Conservation (phyloP, 2,888 invertebrate genomes). For the Cephus runcator region DNA sequence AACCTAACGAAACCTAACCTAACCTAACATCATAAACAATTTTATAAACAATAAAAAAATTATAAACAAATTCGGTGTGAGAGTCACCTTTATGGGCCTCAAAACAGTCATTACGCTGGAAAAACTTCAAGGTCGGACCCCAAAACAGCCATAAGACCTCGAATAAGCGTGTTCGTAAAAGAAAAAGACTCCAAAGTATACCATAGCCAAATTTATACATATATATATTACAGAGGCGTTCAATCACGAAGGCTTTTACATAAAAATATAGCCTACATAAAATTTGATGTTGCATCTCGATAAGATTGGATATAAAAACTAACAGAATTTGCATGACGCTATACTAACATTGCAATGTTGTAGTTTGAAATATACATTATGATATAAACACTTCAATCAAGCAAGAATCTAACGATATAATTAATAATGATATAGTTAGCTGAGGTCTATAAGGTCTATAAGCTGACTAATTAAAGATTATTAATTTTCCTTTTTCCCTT, state of each 20-base stretch:
- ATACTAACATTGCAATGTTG: background rate
- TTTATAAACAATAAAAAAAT: no score
- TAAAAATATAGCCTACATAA: background rate
- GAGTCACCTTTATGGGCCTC: no score
- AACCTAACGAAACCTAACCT: no score
- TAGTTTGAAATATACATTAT: background rate
- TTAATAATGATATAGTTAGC: background rate
- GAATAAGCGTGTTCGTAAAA: no score
- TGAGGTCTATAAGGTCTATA: background rate
- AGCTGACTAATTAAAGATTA: background rate
- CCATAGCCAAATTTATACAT: no score
- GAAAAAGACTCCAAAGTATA: no score
- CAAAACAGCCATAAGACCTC: no score
- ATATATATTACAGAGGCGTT: no score
- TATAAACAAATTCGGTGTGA: no score
- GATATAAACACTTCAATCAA: background rate
- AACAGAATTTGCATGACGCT: background rate
- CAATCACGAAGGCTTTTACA: background rate
- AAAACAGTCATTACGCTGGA: no score
- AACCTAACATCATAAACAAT: no score
- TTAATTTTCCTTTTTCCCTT: background rate
- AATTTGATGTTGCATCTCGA: background rate
- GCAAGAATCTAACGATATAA: background rate
- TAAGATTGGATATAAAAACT: background rate
- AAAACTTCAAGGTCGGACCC: no score